Base-by-base conservation (phyloP, 2,888 invertebrate species). In the Drosophila neutralis region DNA sequence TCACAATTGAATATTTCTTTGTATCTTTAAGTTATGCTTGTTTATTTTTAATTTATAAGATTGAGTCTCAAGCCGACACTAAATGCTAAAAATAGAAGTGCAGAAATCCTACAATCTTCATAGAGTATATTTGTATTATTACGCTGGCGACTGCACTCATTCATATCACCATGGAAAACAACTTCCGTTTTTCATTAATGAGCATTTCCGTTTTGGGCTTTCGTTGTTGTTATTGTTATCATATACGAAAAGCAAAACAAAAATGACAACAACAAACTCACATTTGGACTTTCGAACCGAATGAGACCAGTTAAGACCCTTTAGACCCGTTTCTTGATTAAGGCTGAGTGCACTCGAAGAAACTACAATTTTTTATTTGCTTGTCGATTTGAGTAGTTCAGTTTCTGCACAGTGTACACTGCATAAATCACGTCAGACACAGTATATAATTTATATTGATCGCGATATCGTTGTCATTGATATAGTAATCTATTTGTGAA, bases 131-230 rank as follows among this genome's bases (percentile, higher is more conserved):
- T 38, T 61, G 48, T 24, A 31, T 48, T 29, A 68, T 45, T 48
- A 63, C 59, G 36, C 40, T 15, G 52, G 33, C 57, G 54, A 78
- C 67, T 82, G 57, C 63, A 63, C 67, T 36, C 36, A 59, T 65
- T 66, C 65, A 82, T 82, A 84, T 84, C 88, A 78, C 66, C 80
- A 80, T 76, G 29, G 56, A 29, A 56, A 80, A 72, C 67, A 60
- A 86, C 88, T 83, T 88, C 85, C 88, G 88, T 76, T 75, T 73
- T 68, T 71, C 48, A 72, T 72, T 85, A 75, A 86, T 58, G 79
- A 73, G 75, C 73, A 83, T 76, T 85, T 85, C 85, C 88, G 80
- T 80, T 82, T 56, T 63, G 13, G 27, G 65, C 27, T 64, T 38
- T 27, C 52, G 24, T 62, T 76, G 24, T 62, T 76, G 21, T 49